Evolutionary conservation across 1,140 invertebrate species (phyloP).

Genomic region (Dendroctonus valens): DNA sequence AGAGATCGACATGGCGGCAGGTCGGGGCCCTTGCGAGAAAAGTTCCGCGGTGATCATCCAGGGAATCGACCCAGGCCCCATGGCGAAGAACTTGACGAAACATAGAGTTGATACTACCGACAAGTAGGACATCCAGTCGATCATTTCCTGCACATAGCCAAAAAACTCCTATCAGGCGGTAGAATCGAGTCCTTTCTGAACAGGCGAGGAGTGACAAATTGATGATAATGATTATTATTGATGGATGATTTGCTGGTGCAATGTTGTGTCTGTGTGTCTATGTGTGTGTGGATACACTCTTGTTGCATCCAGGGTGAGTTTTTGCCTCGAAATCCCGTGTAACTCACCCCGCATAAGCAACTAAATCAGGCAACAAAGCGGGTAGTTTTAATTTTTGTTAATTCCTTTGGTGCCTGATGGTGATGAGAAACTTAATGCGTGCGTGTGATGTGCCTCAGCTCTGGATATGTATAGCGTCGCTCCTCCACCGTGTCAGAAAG

Average conservation of each 20-base stretch:
- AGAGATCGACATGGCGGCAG: slow-evolving; percentile 96
- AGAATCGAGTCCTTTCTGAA: slow-evolving; percentile 60
- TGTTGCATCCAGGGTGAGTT: too few relatives aligned
- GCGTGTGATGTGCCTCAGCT: slow-evolving; percentile 19
- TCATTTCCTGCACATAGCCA: slow-evolving; percentile 95
- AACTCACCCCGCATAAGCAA: too few relatives aligned
- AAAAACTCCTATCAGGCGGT: slow-evolving; percentile 86
- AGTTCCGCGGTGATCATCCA: slow-evolving; percentile 99
- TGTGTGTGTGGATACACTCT: too few relatives aligned
- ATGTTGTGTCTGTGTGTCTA: not conserved
- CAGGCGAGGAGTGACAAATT: slow-evolving; percentile 53
- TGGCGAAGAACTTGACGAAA: slow-evolving; percentile 96
- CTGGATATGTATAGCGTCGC: slow-evolving; percentile 47
- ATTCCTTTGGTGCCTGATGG: too few relatives aligned
- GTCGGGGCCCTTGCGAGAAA: slow-evolving; percentile 94
- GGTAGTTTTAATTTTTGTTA: too few relatives aligned
- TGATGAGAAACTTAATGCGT: slow-evolving; percentile 1
- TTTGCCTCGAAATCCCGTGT: too few relatives aligned
- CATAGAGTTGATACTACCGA: slow-evolving; percentile 90
- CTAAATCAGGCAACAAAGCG: too few relatives aligned
- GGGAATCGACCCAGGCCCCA: slow-evolving; percentile 95
- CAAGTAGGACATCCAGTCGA: slow-evolving; percentile 95
- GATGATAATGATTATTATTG: not conserved
- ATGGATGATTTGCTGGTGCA: not conserved
- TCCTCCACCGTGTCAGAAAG: slow-evolving; percentile 52